Evolutionary conservation across 2,797 vertebrate genomes (phyloP), one percentile per base, ranked within the genome.

Genomic region (Xiphophorus birchmanni): DNA sequence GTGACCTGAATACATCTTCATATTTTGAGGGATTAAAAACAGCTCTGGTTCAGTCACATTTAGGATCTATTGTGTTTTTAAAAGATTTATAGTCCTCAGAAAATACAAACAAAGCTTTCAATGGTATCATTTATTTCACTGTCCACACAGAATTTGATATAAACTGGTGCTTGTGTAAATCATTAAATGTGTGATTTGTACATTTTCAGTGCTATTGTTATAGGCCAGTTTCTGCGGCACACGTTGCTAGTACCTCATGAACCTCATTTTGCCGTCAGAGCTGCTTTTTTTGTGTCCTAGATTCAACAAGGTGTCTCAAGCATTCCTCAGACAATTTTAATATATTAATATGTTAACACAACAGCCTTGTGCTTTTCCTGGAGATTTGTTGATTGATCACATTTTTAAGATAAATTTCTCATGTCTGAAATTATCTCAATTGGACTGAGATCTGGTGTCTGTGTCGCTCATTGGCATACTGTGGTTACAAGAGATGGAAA

Each of bases 1-100:
- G 76, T 92, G 91, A 93, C 91, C 93, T 94, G 89, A 86, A 93
- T 91, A 90, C 73, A 84, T 60, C 80, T 79, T 82, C 11, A 56
- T 83, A 65, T 60, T 81, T 81, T 47, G 12, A 18, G 26, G 74
- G 72, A 48, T 42, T 73, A 75, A 80, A 86, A 79, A 73, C 84
- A 76, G 23, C 71, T 77, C 9, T 54, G 47, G 73, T 82, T 91
- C 81, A 88, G 85, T 92, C 79, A 87, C 60, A 75, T 69, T 40
- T 40, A 21, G 44, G 32, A 80, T 75, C 76, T 76, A 74, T 83
- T 76, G 54, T 48, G 17, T 44, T 76, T 60, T 76, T 74, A 75
- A 72, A 32, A 74, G 3, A 10, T 65, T 54, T 7, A 65, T 17
- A 18, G 15, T 52, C 73, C 32, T 74, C 21, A 40, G 50, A 13